These are phyloP conservation scores for Galeopsomyia nigrocyanea DNA, from an alignment of 2,888 invertebrate genomes.

Conservation along the genomic window DNA sequence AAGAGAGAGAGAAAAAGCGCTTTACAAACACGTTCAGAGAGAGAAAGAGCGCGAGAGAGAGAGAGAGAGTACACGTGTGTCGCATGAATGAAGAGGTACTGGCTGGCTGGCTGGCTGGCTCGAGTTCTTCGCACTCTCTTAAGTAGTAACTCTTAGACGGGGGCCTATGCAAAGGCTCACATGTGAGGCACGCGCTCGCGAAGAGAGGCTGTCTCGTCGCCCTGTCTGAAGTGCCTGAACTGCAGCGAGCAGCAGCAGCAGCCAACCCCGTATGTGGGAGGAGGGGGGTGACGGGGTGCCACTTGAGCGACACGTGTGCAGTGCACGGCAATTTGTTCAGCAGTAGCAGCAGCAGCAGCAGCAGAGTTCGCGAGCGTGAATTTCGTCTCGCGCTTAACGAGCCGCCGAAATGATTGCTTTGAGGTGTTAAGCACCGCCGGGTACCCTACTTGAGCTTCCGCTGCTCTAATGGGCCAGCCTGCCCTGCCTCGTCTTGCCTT, in stretches of 20 bases:
- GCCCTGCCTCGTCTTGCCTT: neutral
- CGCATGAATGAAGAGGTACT: neutral
- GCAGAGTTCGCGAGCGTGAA: constrained; percentile 27
- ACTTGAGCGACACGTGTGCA: constrained; percentile 17
- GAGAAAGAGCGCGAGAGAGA: constrained; percentile 22
- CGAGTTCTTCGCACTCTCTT: constrained; percentile 46
- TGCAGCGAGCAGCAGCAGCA: constrained; percentile 46
- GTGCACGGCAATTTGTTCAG: neutral
- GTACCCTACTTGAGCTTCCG: constrained; percentile 27
- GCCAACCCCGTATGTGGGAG: constrained; percentile 44
- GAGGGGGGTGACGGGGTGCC: constrained; percentile 5
- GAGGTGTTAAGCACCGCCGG: constrained; percentile 44
- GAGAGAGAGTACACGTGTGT: neutral
- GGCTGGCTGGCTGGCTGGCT: neutral
- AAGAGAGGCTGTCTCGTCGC: constrained; percentile 53
- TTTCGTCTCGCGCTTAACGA: constrained; percentile 44
- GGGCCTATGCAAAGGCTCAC: constrained; percentile 29
- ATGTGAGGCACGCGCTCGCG: constrained; percentile 20
- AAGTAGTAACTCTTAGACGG: constrained; percentile 46
- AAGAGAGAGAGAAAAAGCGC: constrained; percentile 34
- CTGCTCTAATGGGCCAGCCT: constrained; percentile 25
- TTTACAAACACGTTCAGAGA: constrained; percentile 46
- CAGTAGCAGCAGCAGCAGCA: neutral
- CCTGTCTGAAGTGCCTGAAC: constrained; percentile 55
- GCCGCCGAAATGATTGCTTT: constrained; percentile 48